Evolutionary conservation across 2,888 invertebrate genomes (phyloP), one percentile per base, ranked within the genome.

Genomic region (Blastobasis adustella): DNA sequence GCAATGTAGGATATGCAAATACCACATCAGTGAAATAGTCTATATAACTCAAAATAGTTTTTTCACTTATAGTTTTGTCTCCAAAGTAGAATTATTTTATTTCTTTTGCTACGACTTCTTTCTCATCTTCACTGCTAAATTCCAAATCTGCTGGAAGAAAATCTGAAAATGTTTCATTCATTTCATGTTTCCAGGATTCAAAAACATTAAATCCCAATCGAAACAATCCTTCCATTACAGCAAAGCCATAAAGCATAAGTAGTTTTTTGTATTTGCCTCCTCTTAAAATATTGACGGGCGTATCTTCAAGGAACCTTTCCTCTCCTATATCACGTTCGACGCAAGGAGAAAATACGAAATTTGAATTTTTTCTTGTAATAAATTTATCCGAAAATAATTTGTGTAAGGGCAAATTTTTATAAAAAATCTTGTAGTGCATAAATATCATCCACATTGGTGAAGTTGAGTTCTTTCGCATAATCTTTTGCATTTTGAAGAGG

Each of bases 151-250:
- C 61, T 4, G 82, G 79, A 10, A 82, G 42, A 49, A 76, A 82
- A 10, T 79, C 69, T 0, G 74, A 66, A 61, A 81, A 79, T 0
- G 68, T 71, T n/a, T 66, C 55, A 61, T 76, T 74, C 76, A 83
- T 80, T 51, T 41, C 57, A 5, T 57, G 5, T n/a, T n/a, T n/a
- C n/a, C n/a, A n/a, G n/a, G n/a, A n/a, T n/a, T n/a, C n/a, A n/a
- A n/a, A n/a, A n/a, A n/a, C 0, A 3, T 72, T 63, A 51, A 74
- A 78, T 1, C 58, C 38, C 1, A 45, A 37, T 23, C 41, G n/a
- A n/a, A n/a, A n/a, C n/a, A n/a, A n/a, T n/a, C 79, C 79, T 60
- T 79, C 79, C 77, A 73, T 76, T n/a, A 70, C 65, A 6, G 71
- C 51, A 58, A 79, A 73, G 4, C 79, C 79, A 47, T 71, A 68